Percentiles rank a stretch among this genome's conserved stretches.
These are phyloP conservation scores for Lithobius niger DNA, from an alignment of 1,140 invertebrate genomes.

Conservation along the genomic window DNA sequence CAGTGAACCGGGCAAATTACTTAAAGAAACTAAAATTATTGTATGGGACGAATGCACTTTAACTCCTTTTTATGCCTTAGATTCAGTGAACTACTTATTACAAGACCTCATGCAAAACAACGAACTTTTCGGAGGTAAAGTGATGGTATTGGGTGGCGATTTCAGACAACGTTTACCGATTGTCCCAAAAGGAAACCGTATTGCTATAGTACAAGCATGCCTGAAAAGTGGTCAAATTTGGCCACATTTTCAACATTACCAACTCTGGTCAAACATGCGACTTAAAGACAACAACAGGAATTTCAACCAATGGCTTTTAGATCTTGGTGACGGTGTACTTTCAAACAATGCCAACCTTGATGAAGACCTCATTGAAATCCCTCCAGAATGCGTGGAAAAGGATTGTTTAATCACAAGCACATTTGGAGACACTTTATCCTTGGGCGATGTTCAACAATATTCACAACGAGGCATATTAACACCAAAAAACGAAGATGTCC, in stretches of 20 bases:
- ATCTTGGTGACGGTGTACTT: too few species aligned
- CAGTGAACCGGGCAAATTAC: conserved; percentile 8
- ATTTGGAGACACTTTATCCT: not conserved
- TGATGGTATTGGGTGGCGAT: conserved; percentile 23
- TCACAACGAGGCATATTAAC: not conserved
- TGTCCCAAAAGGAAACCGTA: conserved; percentile 13
- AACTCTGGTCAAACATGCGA: conserved; percentile 21
- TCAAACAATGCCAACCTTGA: conserved; percentile 5
- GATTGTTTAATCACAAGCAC: not conserved
- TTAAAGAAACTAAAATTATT: conserved; percentile 16
- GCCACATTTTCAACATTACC: conserved; percentile 14
- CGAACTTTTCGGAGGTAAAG: conserved; percentile 22
- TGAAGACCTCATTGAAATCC: conserved; percentile 14
- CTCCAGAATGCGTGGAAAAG: not conserved
- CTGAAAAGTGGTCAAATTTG: conserved; percentile 21
- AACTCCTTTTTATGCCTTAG: conserved; percentile 14
- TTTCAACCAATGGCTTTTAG: conserved; percentile 17
- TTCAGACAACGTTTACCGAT: conserved; percentile 23
- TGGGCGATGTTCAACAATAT: not conserved
- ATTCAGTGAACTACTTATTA: conserved; percentile 16
- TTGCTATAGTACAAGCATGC: conserved; percentile 17
- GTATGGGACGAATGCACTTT: conserved; percentile 24
- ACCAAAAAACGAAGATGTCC: not conserved
- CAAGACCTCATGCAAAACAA: conserved; percentile 16
- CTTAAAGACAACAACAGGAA: conserved; percentile 4